phyloP scores from a whole-genome alignment of 2,888 invertebrate species.

The Scotopteryx bipunctaria region DNA sequence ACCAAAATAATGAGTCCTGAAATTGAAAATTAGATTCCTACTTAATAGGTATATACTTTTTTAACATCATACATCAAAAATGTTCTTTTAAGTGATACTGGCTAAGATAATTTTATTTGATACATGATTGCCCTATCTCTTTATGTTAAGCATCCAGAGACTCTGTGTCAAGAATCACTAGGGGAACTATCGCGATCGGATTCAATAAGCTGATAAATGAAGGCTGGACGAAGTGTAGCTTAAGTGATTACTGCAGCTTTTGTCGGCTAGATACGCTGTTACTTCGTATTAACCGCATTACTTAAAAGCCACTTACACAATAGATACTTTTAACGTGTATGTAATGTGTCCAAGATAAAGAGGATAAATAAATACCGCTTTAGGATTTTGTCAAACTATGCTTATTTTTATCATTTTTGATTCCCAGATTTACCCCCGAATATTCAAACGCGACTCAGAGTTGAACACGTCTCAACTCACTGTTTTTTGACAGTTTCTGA shows the following conservation, averaged over 20 bases:
- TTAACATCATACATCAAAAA: too few relatives aligned
- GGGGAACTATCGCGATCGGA: constrained; percentile 55
- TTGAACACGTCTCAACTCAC: too few relatives aligned
- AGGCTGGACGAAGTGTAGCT: constrained; percentile 62
- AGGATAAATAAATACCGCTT: not conserved
- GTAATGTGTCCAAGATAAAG: constrained; percentile 15
- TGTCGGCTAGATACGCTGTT: constrained; percentile 43
- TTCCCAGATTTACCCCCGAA: too few relatives aligned
- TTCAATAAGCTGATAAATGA: constrained; percentile 70
- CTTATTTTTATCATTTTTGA: too few relatives aligned
- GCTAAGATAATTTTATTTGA: not conserved
- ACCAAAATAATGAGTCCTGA: too few relatives aligned
- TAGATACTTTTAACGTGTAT: constrained; percentile 12
- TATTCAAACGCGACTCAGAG: too few relatives aligned
- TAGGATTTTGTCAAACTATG: constrained; percentile 3
- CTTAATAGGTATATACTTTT: too few relatives aligned
- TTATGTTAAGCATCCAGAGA: constrained; percentile 18
- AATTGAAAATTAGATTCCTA: too few relatives aligned
- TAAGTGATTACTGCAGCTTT: constrained; percentile 81
- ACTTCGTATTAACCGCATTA: constrained; percentile 36
- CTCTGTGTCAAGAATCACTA: constrained; percentile 29
- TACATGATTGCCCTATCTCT: constrained; percentile 18
- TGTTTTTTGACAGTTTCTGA: too few relatives aligned
- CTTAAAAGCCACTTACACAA: constrained; percentile 31
- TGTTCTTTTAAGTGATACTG: too few relatives aligned